Percentiles rank a stretch among this genome's conserved stretches.
Evolutionary conservation across 30 jellyfish, hydroid and myxozoan species (phyloP).

Genomic region (Cassiopea andromeda): DNA sequence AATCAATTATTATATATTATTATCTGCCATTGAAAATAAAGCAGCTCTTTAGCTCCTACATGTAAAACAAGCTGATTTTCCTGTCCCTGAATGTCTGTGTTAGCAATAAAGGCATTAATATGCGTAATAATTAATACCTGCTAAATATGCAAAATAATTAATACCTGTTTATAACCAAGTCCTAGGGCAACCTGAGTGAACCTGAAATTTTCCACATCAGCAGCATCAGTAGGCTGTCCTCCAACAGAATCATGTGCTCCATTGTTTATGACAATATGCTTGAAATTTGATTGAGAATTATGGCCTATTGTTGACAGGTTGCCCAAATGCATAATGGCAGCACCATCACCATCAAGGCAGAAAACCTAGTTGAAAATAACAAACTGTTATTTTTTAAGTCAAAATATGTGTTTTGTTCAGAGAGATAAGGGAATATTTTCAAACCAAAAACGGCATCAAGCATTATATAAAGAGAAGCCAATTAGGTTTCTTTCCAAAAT

Average conservation of each 20-base stretch:
- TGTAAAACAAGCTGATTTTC: too few relatives aligned
- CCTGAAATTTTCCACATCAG: constrained; percentile 71
- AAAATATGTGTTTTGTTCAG: too few relatives aligned
- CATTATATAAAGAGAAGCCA: too few relatives aligned
- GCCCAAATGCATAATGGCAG: constrained; percentile 98
- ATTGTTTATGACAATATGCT: constrained; percentile 88
- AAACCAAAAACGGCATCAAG: too few relatives aligned
- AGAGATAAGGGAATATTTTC: too few relatives aligned
- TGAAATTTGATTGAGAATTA: constrained; percentile 75
- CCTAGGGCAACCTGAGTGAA: constrained; percentile 94
- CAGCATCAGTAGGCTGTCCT: constrained; percentile 99
- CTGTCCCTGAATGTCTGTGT: too few relatives aligned
- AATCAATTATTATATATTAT: too few relatives aligned
- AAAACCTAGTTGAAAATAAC: constrained; percentile 65
- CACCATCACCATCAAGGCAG: constrained; percentile 99
- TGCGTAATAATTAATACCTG: too few relatives aligned
- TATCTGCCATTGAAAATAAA: too few relatives aligned
- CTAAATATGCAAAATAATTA: background rate
- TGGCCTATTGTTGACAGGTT: constrained; percentile 91
- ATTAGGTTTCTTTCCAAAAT: too few relatives aligned
- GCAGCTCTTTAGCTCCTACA: too few relatives aligned
- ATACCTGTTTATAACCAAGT: constrained; percentile 96
- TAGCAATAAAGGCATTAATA: too few relatives aligned
- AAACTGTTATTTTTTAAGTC: background rate
- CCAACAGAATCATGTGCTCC: constrained; percentile 99